Percentiles rank a stretch among this genome's conserved stretches.
Evolutionary conservation across 2,113 vertebrate species (phyloP).

Genomic region (Pseudois nayaur): DNA sequence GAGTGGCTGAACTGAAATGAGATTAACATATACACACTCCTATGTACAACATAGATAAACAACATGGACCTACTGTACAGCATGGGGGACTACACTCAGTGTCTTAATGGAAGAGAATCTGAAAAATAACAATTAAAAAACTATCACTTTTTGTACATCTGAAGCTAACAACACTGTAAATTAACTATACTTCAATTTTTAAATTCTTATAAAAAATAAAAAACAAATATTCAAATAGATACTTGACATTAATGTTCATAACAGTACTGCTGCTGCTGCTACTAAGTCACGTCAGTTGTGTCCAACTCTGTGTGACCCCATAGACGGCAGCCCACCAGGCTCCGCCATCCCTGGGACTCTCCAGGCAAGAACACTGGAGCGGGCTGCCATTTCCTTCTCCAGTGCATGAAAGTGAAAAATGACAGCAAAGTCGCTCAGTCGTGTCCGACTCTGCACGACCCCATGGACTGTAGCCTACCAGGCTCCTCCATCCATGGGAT

Average conservation of each 20-base stretch:
- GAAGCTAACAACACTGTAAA: background rate
- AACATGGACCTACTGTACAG: background rate
- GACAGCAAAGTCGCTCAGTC: too few species aligned
- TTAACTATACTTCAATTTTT: background rate
- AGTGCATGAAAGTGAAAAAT: too few species aligned
- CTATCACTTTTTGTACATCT: background rate
- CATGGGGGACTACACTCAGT: background rate
- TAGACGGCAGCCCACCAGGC: too few species aligned
- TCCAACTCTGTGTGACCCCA: too few species aligned
- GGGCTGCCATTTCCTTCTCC: too few species aligned
- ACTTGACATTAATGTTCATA: background rate
- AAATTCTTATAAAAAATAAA: background rate
- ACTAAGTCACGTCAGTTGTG: too few species aligned
- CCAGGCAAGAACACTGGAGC: too few species aligned
- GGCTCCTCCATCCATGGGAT: too few species aligned
- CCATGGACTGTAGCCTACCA: too few species aligned
- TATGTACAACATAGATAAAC: background rate
- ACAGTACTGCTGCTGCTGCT: background rate
- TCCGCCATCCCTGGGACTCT: too few species aligned
- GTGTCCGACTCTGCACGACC: rapidly evolving
- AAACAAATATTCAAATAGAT: background rate
- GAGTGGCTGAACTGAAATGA: background rate
- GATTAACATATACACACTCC: background rate
- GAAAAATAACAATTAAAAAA: background rate
- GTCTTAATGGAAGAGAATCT: background rate